Conservation (phyloP, 2,797 vertebrate species). For the Calcarius lapponicus region DNA sequence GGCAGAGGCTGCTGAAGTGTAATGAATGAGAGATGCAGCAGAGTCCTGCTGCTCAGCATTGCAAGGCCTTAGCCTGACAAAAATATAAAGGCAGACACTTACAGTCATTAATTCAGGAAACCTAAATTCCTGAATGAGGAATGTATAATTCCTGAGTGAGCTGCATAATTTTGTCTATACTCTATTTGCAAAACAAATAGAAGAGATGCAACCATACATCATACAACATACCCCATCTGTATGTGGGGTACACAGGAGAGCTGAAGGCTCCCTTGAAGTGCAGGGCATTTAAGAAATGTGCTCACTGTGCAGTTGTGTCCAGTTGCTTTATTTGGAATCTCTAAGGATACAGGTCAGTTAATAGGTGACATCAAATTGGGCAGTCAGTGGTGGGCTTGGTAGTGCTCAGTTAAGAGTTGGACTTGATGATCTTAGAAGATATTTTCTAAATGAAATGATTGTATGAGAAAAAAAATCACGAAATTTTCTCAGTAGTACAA, state of each 20-base stretch:
- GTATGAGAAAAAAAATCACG: not conserved
- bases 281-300: not conserved
- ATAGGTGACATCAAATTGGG: not conserved
- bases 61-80: not conserved
- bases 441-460: not conserved
- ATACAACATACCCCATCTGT: too few relatives aligned
- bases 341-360: not conserved
- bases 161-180: not conserved
- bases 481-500: not conserved
- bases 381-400: not conserved
- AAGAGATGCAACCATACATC: not conserved
- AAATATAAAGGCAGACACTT: not conserved
- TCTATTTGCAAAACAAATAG: not conserved
- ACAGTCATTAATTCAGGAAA: not conserved
- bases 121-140: not conserved
- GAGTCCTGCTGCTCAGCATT: not conserved
- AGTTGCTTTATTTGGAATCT: not conserved
- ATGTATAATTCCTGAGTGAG: not conserved
- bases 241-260: not conserved
- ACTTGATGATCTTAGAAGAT: not conserved
- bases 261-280: not conserved
- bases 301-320: not conserved
- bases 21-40: not conserved
- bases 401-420: not conserved
- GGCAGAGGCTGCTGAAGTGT: not conserved